Evolutionary conservation across 2,888 invertebrate species (phyloP).

Genomic region (Andrena chrysosceles): DNA sequence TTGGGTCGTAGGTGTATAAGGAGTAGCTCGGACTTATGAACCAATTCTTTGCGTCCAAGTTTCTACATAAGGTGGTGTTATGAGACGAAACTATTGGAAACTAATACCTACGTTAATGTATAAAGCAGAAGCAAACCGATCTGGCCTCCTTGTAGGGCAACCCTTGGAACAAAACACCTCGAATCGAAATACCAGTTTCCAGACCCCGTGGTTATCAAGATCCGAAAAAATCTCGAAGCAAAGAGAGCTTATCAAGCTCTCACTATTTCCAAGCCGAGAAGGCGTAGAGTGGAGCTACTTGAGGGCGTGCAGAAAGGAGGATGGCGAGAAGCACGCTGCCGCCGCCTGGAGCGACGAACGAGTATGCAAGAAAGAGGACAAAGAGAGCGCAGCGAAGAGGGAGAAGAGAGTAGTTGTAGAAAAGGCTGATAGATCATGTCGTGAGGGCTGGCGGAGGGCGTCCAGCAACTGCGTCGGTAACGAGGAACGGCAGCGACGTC

Average conservation of each 20-base stretch:
- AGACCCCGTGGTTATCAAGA: conserved; percentile 46
- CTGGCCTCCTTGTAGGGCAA: not conserved
- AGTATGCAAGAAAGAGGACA: conserved; percentile 49
- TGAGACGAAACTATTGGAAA: not conserved
- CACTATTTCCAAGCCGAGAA: conserved; percentile 25
- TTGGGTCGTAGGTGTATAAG: no score
- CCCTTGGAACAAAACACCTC: conserved; percentile 40
- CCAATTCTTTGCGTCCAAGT: not conserved
- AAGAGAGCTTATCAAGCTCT: conserved; percentile 56
- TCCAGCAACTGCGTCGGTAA: conserved; percentile 80
- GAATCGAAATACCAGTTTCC: conserved; percentile 48
- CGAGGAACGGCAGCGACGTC: conserved; percentile 78
- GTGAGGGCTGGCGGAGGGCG: conserved; percentile 72
- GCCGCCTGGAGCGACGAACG: conserved; percentile 52
- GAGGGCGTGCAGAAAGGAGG: conserved; percentile 50
- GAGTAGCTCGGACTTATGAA: not conserved
- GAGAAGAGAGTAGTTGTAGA: conserved; percentile 66
- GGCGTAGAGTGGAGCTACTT: conserved; percentile 31
- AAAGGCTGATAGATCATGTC: conserved; percentile 79
- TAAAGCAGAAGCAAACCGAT: conserved; percentile 1
- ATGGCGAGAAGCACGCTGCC: conserved; percentile 39
- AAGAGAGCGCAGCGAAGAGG: conserved; percentile 47
- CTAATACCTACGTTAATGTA: not conserved
- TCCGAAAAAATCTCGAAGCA: conserved; percentile 64
- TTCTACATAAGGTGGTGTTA: not conserved